phyloP scores from a whole-genome alignment of 2,797 vertebrate genomes.

The Falco novaeseelandiae region DNA sequence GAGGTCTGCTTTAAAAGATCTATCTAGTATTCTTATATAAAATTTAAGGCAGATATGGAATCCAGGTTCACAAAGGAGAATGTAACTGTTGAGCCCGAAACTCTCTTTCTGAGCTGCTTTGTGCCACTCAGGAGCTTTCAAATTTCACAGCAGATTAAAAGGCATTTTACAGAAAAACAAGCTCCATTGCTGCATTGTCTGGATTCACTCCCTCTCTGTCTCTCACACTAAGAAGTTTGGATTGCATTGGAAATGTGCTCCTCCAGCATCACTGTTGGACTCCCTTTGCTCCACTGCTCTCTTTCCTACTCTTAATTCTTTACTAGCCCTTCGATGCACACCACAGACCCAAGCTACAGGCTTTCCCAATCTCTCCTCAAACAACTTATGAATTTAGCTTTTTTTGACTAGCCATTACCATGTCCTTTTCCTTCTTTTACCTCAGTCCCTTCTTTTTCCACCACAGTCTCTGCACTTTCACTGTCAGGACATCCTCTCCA shows the following conservation, averaged over 20 bases:
- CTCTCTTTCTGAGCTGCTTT: not conserved
- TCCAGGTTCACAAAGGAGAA: not conserved
- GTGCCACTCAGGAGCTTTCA: not conserved
- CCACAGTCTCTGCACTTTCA: not conserved
- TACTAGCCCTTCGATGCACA: not conserved
- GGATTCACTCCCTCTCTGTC: not conserved
- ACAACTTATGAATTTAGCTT: not conserved
- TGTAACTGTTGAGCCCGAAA: not conserved
- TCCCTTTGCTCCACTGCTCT: not conserved
- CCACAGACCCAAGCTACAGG: not conserved
- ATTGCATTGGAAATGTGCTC: not conserved
- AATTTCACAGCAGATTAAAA: not conserved
- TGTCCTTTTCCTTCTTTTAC: not conserved
- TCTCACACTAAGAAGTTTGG: not conserved
- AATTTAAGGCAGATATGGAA: not conserved
- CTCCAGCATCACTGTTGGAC: not conserved
- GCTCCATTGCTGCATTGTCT: not conserved
- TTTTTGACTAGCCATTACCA: not conserved
- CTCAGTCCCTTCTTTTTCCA: not conserved
- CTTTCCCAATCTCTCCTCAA: not conserved
- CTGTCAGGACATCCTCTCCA: not conserved
- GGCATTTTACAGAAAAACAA: not conserved
- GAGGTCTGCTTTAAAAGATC: not conserved
- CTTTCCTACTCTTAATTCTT: not conserved
- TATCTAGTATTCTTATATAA: not conserved